Conservation (phyloP, 2,113 vertebrate genomes). For the Bubalus kerabau region DNA sequence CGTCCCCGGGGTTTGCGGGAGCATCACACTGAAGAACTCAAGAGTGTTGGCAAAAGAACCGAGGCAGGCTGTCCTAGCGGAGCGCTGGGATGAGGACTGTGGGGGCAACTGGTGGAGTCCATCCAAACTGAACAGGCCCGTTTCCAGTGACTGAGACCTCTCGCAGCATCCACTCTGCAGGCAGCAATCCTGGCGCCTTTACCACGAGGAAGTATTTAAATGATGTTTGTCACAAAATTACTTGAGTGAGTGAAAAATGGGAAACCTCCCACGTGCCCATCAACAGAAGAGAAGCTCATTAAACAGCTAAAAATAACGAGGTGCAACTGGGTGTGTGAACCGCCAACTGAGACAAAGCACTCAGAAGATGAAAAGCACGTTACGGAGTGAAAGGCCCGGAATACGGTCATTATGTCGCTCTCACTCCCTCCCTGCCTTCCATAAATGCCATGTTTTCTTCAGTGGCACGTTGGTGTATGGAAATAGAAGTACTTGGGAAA, state of each 20-base stretch:
- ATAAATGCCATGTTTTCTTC: background rate
- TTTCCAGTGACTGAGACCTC: background rate
- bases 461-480: fast-evolving
- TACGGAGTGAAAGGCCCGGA: background rate
- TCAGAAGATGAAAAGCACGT: background rate
- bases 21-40: background rate
- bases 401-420: background rate
- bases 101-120: background rate
- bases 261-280: background rate
- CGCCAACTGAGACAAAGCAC: fast-evolving
- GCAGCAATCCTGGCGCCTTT: background rate
- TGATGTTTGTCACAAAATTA: background rate
- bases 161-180: background rate
- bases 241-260: background rate
- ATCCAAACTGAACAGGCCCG: background rate
- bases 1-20: background rate
- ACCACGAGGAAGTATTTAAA: background rate
- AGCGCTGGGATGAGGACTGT: fast-evolving
- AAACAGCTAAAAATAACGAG: background rate
- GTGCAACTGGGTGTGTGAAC: background rate
- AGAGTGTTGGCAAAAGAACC: background rate
- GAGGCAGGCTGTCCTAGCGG: background rate
- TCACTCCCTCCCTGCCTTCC: no score
- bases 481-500: background rate
- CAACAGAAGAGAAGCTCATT: background rate